phyloP scores from a whole-genome alignment of 92 coral and sea anemone genomes.

The Pocillopora meandrina region DNA sequence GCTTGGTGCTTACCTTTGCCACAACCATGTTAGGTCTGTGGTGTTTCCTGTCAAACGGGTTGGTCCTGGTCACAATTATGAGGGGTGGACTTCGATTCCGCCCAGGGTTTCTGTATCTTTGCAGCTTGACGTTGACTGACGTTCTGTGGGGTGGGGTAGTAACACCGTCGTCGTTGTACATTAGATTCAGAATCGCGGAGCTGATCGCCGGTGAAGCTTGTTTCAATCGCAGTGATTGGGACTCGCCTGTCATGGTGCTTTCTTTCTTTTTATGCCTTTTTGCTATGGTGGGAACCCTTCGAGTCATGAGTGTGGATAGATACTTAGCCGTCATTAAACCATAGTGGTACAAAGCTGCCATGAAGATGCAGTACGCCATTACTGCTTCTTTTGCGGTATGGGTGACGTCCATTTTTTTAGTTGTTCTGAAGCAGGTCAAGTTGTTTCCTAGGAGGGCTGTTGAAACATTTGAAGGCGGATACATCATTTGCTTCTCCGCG shows the following conservation, averaged over 20 bases:
- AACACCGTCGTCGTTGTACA: constrained; percentile 10
- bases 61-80: constrained; percentile 14
- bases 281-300: constrained; percentile 21
- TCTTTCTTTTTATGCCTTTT: constrained; percentile 34
- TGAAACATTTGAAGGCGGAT: constrained; percentile 20
- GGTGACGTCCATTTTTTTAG: constrained; percentile 8
- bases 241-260: constrained; percentile 11
- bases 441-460: not conserved
- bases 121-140: constrained; percentile 38
- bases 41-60: constrained; percentile 49
- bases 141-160: constrained; percentile 36
- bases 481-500: not conserved
- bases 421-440: constrained; percentile 10
- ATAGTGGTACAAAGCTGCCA: constrained; percentile 26
- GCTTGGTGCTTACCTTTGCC: constrained; percentile 13
- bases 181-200: constrained; percentile 18
- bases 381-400: constrained; percentile 13
- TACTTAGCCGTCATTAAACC: constrained; percentile 35
- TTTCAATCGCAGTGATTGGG: constrained; percentile 36
- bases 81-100: constrained; percentile 7
- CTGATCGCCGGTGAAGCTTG: constrained; percentile 16
- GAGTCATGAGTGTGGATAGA: constrained; percentile 37
- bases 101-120: constrained; percentile 25
- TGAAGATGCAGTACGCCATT: constrained; percentile 7
- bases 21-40: constrained; percentile 23